Evolutionary conservation across 2,113 vertebrate species (phyloP).

Genomic region (Lasiurus borealis): DNA sequence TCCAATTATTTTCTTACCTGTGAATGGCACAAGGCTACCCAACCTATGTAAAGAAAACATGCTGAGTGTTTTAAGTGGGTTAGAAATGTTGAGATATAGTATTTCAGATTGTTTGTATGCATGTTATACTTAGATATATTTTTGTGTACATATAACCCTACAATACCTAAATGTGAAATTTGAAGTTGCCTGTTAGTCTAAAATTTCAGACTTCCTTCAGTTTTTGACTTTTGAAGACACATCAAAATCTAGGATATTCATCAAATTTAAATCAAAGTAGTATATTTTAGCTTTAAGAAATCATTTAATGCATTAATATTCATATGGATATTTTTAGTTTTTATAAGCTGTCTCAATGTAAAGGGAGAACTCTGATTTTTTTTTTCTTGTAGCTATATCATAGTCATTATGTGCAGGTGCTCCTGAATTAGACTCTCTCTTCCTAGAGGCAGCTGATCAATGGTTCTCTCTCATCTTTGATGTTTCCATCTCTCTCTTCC

Average conservation of each 20-base stretch:
- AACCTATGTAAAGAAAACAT: not conserved
- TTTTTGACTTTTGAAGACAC: conserved; percentile 9
- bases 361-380: not conserved
- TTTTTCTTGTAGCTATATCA: not conserved
- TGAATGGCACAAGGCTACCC: not conserved
- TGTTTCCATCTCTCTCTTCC: no score
- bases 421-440: not conserved
- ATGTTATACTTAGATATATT: not conserved
- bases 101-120: not conserved
- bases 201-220: not conserved
- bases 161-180: not conserved
- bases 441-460: no score
- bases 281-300: not conserved
- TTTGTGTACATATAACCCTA: not conserved
- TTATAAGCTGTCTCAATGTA: not conserved
- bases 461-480: no score
- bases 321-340: not conserved
- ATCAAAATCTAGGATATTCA: not conserved
- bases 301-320: not conserved
- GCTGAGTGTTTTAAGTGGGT: not conserved
- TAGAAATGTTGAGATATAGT: not conserved
- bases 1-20: not conserved
- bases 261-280: not conserved
- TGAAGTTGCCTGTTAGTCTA: not conserved
- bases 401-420: not conserved